Evolutionary conservation across 2,888 invertebrate genomes (phyloP).

Genomic region (Micropterix aruncella): DNA sequence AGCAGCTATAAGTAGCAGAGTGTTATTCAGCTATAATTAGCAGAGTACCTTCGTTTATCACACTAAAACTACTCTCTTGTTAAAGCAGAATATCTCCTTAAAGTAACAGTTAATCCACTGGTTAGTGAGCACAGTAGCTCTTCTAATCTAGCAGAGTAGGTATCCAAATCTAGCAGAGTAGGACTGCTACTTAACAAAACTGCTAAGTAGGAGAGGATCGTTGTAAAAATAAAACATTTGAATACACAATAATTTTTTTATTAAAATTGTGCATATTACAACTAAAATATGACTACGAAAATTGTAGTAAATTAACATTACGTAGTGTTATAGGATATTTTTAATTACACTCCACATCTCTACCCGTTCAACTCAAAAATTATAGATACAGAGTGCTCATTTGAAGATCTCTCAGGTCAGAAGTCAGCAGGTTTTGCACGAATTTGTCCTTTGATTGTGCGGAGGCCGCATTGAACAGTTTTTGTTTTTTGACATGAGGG

Average conservation of each 20-base stretch:
- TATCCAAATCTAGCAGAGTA: not conserved
- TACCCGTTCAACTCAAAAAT: slow-evolving; percentile 1
- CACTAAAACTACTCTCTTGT: slow-evolving; percentile 1
- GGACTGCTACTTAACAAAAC: slow-evolving; percentile 1
- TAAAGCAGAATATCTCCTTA: slow-evolving; percentile 1
- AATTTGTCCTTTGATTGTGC: too few species aligned
- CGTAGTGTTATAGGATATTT: not conserved
- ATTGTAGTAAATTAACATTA: slow-evolving; percentile 1
- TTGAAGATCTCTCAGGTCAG: not conserved
- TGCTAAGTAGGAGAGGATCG: not conserved
- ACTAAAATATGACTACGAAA: not conserved
- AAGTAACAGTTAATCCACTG: slow-evolving; percentile 1
- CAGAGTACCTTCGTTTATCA: slow-evolving; percentile 2
- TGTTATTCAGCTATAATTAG: slow-evolving; percentile 2
- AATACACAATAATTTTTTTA: not conserved
- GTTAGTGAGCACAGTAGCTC: slow-evolving; percentile 1
- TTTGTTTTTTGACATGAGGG: too few species aligned
- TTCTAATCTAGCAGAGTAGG: slow-evolving; percentile 1
- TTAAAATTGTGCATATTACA: not conserved
- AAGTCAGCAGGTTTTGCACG: too few species aligned
- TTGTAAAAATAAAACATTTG: slow-evolving; percentile 1
- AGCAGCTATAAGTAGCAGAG: not conserved
- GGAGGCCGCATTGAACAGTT: too few species aligned
- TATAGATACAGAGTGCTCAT: slow-evolving; percentile 1
- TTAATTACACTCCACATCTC: not conserved